Percentiles rank a stretch among this genome's conserved stretches.
phyloP scores from a whole-genome alignment of 1,140 invertebrate species.

The Apis florea region DNA sequence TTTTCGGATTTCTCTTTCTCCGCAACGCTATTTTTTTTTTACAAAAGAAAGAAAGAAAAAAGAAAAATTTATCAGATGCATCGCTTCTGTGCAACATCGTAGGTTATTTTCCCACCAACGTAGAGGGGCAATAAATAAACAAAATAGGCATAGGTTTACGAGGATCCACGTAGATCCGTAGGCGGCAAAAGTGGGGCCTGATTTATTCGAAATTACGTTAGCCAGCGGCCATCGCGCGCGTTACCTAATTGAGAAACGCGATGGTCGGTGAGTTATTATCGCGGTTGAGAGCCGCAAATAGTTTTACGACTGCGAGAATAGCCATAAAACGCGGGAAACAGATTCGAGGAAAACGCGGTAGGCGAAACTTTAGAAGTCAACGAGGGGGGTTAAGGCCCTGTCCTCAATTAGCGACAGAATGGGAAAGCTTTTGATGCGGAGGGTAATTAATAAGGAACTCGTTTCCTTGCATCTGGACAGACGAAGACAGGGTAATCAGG shows the following conservation, averaged over 20 bases:
- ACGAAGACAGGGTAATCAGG: slow-evolving; percentile 24
- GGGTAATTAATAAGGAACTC: slow-evolving; percentile 27
- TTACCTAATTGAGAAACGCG: slow-evolving; percentile 79
- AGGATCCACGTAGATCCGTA: slow-evolving; percentile 38
- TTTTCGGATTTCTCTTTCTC: too few species aligned
- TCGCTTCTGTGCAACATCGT: background rate
- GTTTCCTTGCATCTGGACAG: slow-evolving; percentile 25
- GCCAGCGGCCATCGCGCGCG: slow-evolving; percentile 59
- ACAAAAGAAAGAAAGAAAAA: background rate
- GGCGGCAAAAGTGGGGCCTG: slow-evolving; percentile 66
- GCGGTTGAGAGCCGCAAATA: slow-evolving; percentile 68
- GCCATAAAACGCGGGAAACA: slow-evolving; percentile 46
- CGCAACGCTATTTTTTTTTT: too few species aligned
- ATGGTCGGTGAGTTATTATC: slow-evolving; percentile 76
- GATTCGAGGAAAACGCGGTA: slow-evolving; percentile 17
- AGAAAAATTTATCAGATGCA: background rate
- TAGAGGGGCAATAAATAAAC: slow-evolving; percentile 3
- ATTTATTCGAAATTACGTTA: slow-evolving; percentile 79
- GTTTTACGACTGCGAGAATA: slow-evolving; percentile 66
- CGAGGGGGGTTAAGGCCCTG: background rate
- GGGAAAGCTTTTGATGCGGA: slow-evolving; percentile 1
- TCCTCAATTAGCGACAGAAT: background rate
- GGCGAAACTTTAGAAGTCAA: background rate
- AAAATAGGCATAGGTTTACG: background rate
- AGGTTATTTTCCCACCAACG: background rate